Percentiles rank a stretch among this genome's conserved stretches.
These are phyloP conservation scores for Endotricha flammealis DNA, from an alignment of 2,888 invertebrate genomes.

Conservation along the genomic window DNA sequence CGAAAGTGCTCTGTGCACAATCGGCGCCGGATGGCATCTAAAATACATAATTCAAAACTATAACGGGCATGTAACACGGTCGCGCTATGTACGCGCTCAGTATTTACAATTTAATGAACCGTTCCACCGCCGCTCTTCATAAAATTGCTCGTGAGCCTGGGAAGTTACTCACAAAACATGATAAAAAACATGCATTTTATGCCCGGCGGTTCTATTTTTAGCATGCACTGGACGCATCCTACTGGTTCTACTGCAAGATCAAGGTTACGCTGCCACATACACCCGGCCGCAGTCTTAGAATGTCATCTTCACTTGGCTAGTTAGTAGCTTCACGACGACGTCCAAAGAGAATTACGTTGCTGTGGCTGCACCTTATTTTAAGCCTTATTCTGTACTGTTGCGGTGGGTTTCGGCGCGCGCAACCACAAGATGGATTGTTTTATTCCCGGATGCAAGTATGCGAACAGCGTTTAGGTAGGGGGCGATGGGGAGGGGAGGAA, in stretches of 20 bases:
- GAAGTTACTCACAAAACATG: constrained; percentile 50
- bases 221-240: constrained; percentile 62
- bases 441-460: constrained; percentile 63
- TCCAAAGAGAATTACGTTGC: constrained; percentile 35
- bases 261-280: constrained; percentile 57
- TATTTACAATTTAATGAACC: constrained; percentile 58
- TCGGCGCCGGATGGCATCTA: constrained; percentile 7
- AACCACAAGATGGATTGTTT: constrained; percentile 32
- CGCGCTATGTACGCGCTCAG: constrained; percentile 28
- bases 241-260: constrained; percentile 70
- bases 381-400: constrained; percentile 27
- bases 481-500: constrained; percentile 33
- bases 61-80: constrained; percentile 36
- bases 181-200: constrained; percentile 64
- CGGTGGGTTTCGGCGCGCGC: constrained; percentile 25
- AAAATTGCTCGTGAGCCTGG: constrained; percentile 55
- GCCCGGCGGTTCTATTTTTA: constrained; percentile 65
- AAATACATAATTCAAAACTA: constrained; percentile 27
- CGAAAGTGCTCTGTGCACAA: too few species aligned
- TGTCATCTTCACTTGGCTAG: constrained; percentile 53
- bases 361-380: constrained; percentile 23
- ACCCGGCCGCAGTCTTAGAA: constrained; percentile 43
- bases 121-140: constrained; percentile 46
- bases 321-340: constrained; percentile 32
- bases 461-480: constrained; percentile 36